These are phyloP conservation scores for Metridium senile DNA, from an alignment of 92 coral and sea anemone genomes.

Conservation along the genomic window DNA sequence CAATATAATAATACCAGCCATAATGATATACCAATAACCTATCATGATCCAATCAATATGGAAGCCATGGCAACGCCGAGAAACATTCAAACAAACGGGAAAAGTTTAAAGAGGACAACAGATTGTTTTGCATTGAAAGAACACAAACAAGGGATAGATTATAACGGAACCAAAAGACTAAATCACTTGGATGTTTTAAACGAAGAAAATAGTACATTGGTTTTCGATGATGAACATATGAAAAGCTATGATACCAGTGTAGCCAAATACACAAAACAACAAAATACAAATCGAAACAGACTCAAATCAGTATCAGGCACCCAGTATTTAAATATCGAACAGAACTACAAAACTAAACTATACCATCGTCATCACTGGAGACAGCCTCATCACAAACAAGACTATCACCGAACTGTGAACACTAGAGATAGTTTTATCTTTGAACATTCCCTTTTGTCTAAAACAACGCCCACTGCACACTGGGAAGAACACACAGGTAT, in stretches of 20 bases:
- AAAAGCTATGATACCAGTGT: too few species aligned
- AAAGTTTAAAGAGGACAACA: not conserved
- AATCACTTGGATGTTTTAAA: too few species aligned
- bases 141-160: not conserved
- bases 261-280: too few species aligned
- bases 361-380: not conserved
- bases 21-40: not conserved
- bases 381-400: not conserved
- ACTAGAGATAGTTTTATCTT: not conserved
- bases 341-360: not conserved
- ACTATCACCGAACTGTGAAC: not conserved
- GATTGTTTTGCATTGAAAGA: not conserved
- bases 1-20: not conserved
- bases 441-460: conserved; percentile 1
- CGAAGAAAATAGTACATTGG: too few species aligned
- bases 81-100: conserved; percentile 17
- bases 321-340: too few species aligned
- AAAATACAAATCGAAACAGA: too few species aligned
- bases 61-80: conserved; percentile 11
- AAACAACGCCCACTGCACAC: not conserved
- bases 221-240: too few species aligned
- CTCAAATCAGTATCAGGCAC: too few species aligned
- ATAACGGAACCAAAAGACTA: not conserved
- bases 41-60: not conserved
- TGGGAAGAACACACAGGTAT: conserved; percentile 16